Base-by-base conservation (phyloP, 2,113 vertebrate species). In the Gobio gobio region DNA sequence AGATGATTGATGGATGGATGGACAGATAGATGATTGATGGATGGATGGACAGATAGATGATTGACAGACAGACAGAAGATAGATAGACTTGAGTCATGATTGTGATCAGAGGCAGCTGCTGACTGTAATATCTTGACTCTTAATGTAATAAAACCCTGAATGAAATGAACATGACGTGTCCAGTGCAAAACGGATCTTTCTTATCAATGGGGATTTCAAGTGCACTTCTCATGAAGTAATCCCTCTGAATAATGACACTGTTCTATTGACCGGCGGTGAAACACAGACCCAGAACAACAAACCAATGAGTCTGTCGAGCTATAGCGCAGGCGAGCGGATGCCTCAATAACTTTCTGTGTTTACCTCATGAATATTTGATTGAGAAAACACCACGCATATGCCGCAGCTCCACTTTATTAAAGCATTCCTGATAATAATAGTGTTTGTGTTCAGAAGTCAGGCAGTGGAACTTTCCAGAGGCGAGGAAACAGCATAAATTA, bases 401-500 rank as follows among this genome's bases (percentile, higher is more conserved):
- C n/a, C n/a, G n/a, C 49, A 81, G 56, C 4, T 1, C 77, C 3
- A 5, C 22, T 45, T n/a, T 78, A 18, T 78, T 78, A 1, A 61
- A 24, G 12, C 16, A 43, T 78, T 78, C 4, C 33, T 43, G 10
- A 72, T 78, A 10, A 20, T 68, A 68, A 82, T 51, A 18, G 59
- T 12, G 43, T 63, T 3, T 6, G 2, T 49, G 12, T 49, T 64
- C 10, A 63, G 20, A 43, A 79, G 47, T 66, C 16, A 66, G 79
- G 10, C 61, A 51, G 26, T 51, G 26, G 78, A 81, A 51, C 78
- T 81, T 81, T 68, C 45, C 78, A 14, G 26, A 14, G 40, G 45
- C 18, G 18, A 56, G 18, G 43, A 66, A 22, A 45, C 24, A 12
- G 12, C 63, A 82, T 82, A 2, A 68, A 82, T 82, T 68, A 82